Evolutionary conservation across 2,888 invertebrate genomes (phyloP).

Genomic region (Catocala fraxini): DNA sequence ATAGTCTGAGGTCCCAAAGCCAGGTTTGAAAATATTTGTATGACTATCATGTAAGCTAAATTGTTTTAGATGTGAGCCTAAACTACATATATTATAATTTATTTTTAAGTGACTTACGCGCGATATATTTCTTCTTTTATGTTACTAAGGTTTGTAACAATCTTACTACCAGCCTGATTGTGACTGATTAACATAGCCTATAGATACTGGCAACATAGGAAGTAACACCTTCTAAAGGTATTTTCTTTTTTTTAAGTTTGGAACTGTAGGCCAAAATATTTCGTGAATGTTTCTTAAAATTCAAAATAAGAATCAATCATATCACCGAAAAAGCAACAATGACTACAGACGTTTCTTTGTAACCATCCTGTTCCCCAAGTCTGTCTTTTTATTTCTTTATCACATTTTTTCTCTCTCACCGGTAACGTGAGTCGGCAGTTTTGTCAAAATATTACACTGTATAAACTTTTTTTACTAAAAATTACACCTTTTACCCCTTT

Average conservation of each 20-base stretch:
- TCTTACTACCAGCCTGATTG: too few relatives aligned
- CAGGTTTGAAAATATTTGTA: too few relatives aligned
- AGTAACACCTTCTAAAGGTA: too few relatives aligned
- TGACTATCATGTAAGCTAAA: too few relatives aligned
- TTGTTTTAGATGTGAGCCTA: too few relatives aligned
- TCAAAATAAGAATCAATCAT: conserved; percentile 26
- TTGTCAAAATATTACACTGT: conserved; percentile 85
- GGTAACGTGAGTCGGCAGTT: conserved; percentile 80
- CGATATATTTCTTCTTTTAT: too few relatives aligned
- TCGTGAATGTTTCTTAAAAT: not conserved
- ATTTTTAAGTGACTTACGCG: too few relatives aligned
- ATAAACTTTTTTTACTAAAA: conserved; percentile 70
- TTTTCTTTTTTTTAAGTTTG: not conserved
- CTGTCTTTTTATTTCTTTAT: conserved; percentile 49
- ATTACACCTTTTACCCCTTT: conserved; percentile 66
- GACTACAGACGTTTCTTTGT: conserved; percentile 23
- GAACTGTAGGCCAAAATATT: not conserved
- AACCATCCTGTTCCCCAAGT: conserved; percentile 49
- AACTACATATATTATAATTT: too few relatives aligned
- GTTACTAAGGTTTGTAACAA: too few relatives aligned
- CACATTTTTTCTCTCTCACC: conserved; percentile 44
- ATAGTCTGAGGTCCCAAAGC: too few relatives aligned
- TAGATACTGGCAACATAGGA: too few relatives aligned
- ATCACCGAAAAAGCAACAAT: conserved; percentile 25
- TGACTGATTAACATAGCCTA: too few relatives aligned